Conservation (phyloP, 2,113 vertebrate genomes). For the Microcebus murinus region DNA sequence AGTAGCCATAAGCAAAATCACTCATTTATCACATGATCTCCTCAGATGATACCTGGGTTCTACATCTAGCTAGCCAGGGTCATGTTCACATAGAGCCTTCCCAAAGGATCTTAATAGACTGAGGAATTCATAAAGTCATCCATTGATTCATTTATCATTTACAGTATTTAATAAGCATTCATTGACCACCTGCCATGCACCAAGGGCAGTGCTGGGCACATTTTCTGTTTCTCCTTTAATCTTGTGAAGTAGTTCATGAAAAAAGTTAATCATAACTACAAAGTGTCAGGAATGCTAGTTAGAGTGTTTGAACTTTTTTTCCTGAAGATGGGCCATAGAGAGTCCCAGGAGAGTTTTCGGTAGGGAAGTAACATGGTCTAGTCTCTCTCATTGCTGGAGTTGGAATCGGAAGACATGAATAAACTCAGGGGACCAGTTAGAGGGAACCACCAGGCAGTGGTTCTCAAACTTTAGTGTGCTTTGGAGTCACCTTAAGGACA, state of each 20-base stretch:
- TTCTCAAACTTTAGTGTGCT: background rate
- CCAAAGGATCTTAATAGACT: background rate
- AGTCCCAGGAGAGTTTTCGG: background rate
- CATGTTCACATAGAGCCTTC: background rate
- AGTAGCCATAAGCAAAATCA: background rate
- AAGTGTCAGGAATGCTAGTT: background rate
- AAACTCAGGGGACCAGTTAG: background rate
- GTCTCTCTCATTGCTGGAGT: background rate
- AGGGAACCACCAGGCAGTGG: background rate
- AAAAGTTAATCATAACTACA: background rate
- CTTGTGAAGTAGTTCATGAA: background rate
- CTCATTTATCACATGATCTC: background rate
- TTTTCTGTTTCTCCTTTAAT: conserved; percentile 24
- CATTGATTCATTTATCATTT: background rate
- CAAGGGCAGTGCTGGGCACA: background rate
- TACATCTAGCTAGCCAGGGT: background rate
- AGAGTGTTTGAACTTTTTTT: background rate
- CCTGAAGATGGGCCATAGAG: background rate
- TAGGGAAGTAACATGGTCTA: background rate
- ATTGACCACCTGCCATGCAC: background rate
- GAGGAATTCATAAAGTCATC: background rate
- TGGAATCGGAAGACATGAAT: background rate
- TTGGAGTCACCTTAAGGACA: background rate
- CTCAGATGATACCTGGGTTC: background rate
- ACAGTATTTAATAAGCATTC: conserved; percentile 2